Evolutionary conservation across 2,797 vertebrate species (phyloP).

Genomic region (Sebastiscus tertius): DNA sequence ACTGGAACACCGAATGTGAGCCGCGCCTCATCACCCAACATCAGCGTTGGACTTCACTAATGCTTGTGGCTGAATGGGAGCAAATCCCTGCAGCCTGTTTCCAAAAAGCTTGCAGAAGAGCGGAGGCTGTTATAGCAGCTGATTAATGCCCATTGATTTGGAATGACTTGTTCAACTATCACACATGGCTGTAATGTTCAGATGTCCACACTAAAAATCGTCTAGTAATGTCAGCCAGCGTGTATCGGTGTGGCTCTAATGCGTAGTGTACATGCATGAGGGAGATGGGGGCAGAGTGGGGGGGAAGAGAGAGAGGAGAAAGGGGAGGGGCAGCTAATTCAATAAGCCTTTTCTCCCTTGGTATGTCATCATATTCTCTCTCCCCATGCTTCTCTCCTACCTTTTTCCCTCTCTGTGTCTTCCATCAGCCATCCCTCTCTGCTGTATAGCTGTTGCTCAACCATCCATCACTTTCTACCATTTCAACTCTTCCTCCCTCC

Average conservation of each 20-base stretch:
- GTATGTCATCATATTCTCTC: slow-evolving; percentile 40
- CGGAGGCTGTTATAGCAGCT: background rate
- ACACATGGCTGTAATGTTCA: background rate
- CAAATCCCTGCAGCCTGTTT: background rate
- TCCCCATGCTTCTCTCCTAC: background rate
- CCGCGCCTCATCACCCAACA: background rate
- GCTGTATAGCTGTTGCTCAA: background rate
- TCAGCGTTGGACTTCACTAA: background rate
- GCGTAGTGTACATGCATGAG: slow-evolving; percentile 2
- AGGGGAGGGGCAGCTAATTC: slow-evolving; percentile 30
- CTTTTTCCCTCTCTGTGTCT: slow-evolving; percentile 25
- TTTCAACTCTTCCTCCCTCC: background rate
- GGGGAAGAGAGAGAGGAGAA: background rate
- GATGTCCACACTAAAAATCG: background rate
- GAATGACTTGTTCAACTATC: background rate
- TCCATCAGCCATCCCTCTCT: slow-evolving; percentile 2
- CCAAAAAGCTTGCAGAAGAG: background rate
- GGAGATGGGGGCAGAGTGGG: background rate
- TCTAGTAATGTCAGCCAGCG: background rate
- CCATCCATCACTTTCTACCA: slow-evolving; percentile 3
- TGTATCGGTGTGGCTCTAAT: background rate
- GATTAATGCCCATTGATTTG: background rate
- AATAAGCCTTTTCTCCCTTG: slow-evolving; percentile 33
- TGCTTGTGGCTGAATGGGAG: background rate
- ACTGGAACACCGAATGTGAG: background rate